Evolutionary conservation across 2,113 vertebrate species (phyloP).

Genomic region (Cololabis saira): DNA sequence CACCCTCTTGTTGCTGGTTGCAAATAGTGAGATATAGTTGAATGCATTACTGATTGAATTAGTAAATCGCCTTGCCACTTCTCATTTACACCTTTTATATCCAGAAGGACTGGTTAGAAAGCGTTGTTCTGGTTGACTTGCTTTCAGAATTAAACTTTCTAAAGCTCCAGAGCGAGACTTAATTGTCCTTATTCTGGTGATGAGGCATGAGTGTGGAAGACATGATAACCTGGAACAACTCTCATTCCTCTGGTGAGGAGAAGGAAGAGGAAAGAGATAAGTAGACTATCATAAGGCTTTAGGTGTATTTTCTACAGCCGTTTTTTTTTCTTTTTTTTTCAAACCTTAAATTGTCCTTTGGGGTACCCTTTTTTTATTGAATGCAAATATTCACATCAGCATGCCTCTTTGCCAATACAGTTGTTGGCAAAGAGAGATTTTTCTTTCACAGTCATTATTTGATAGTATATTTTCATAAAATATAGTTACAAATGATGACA

Average conservation of each 20-base stretch:
- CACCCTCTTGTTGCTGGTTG: not conserved
- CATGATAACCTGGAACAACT: conserved; percentile 29
- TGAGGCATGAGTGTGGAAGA: conserved; percentile 21
- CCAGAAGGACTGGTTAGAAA: conserved; percentile 14
- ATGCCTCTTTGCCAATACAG: not conserved
- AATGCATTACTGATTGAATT: conserved; percentile 4
- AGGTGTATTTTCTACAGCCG: conserved; percentile 13
- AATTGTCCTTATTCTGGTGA: conserved; percentile 15
- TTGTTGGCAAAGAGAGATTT: too few relatives aligned
- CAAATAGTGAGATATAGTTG: conserved; percentile 14
- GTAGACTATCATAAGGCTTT: conserved; percentile 21
- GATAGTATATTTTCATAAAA: too few relatives aligned
- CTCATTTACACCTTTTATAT: conserved; percentile 18
- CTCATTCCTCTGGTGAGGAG: conserved; percentile 2
- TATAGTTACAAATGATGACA: too few relatives aligned
- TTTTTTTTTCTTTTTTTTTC: conserved; percentile 2
- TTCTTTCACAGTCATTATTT: too few relatives aligned
- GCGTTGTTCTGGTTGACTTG: conserved; percentile 22
- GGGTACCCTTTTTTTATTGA: not conserved
- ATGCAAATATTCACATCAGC: not conserved
- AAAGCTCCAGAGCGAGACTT: not conserved
- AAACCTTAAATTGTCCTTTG: not conserved
- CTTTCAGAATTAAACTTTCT: conserved; percentile 31
- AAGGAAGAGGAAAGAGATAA: conserved; percentile 15
- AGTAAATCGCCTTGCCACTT: conserved; percentile 8